Evolutionary conservation across 2,113 vertebrate species (phyloP), one percentile per base, ranked within the genome.

Genomic region (Fregata magnificens): DNA sequence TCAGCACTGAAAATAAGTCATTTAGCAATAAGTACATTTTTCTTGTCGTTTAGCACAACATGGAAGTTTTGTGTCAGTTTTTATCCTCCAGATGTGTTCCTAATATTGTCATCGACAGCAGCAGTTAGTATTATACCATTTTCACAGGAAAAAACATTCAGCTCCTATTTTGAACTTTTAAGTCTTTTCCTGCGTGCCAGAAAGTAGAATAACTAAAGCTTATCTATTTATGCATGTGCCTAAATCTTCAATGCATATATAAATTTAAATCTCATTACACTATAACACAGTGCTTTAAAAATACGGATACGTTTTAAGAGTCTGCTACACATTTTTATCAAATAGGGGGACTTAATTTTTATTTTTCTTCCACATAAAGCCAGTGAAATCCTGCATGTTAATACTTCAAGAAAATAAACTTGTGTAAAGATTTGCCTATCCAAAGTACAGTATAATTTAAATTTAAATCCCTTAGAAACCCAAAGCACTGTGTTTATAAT

Each of bases 401-500:
- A 95, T 95, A 93, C 90, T 97, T 96, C 79, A 96, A 95, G 96
- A 90, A 95, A 98, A 98, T 96, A 97, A 98, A 98, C 95, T 96
- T 95, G 86, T 96, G 77, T 94, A 98, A 98, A 98, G 97, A 98
- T 98, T 97, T 96, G 97, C 93, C 95, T 95, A 96, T 36, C 72
- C 88, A 95, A 97, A 96, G 88, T 96, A 95, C 78, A 94, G 94
- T 96, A 96, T 97, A 96, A 98, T 98, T 98, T 98, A 97, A 98
- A 98, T 98, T 97, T 97, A 97, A 98, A 98, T 98, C 94, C 95
- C 94, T 97, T 19, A 79, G 97, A 98, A 98, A 97, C 79, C 70
- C 86, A 95, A 95, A 97, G 95, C 86, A 96, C 93, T 98, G 94
- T 98, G 94, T 97, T 98, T 98, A 97, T 98, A 98, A 98, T 97